phyloP scores from a whole-genome alignment of 2,113 vertebrate species.

The Archocentrus centrarchus region DNA sequence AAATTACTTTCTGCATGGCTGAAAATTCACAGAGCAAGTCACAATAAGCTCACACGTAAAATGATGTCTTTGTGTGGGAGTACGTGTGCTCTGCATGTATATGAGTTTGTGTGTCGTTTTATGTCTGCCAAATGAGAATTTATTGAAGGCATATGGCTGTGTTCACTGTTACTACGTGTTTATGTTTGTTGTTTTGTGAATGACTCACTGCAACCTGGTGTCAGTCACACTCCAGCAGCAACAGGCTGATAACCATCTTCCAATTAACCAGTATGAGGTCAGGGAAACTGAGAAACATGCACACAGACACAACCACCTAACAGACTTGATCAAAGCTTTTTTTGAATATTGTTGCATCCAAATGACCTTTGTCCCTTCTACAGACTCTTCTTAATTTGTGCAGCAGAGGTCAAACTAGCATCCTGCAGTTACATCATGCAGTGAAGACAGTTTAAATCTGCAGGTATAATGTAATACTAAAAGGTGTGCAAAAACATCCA shows the following conservation, averaged over 20 bases:
- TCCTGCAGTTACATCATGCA: conserved; percentile 2
- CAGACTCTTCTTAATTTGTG: conserved; percentile 16
- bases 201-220: conserved; percentile 49
- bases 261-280: conserved; percentile 58
- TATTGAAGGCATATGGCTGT: neutral
- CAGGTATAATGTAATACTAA: neutral
- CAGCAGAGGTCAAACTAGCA: conserved; percentile 14
- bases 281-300: conserved; percentile 5
- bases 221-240: conserved; percentile 70
- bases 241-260: conserved; percentile 70
- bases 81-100: neutral
- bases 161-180: neutral
- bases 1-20: conserved; percentile 31
- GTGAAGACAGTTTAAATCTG: neutral
- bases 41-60: neutral
- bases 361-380: neutral
- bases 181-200: conserved; percentile 33
- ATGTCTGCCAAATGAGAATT: neutral
- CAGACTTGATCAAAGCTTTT: neutral
- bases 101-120: neutral
- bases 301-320: neutral
- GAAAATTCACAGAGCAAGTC: conserved; percentile 6
- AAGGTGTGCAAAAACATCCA: conserved; percentile 2
- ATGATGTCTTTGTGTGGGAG: neutral
- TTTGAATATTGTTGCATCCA: neutral